A percentile compares a stretch with the other conserved stretches of the same genome.
These are phyloP conservation scores for Babylonia areolata DNA, from an alignment of 1,140 invertebrate species.

Conservation along the genomic window DNA sequence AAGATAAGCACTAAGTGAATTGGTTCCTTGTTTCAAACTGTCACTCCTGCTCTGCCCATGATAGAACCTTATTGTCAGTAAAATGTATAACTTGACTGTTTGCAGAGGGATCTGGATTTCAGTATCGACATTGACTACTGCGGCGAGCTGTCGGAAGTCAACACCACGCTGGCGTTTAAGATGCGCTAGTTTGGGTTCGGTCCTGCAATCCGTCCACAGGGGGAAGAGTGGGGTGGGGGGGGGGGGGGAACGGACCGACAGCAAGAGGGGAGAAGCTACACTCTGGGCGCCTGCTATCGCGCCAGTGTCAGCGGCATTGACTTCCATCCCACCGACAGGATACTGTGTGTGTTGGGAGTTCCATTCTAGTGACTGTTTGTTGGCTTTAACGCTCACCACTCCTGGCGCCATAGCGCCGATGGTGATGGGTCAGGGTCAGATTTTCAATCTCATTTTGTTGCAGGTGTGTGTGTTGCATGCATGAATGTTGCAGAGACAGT, in stretches of 20 bases:
- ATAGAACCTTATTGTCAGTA: too few species aligned
- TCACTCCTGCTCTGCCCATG: too few species aligned
- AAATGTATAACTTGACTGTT: conserved; percentile 30
- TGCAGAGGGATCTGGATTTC: conserved; percentile 94
- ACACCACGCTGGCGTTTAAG: conserved; percentile 93
- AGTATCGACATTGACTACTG: conserved; percentile 95
- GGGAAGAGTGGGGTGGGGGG: too few species aligned
- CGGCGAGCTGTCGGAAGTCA: conserved; percentile 93
- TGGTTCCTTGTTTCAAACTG: too few species aligned
- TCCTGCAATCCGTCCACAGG: background rate
- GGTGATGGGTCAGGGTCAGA: background rate
- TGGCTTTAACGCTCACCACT: background rate
- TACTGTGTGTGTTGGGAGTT: too few species aligned
- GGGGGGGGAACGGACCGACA: background rate
- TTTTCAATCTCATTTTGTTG: background rate
- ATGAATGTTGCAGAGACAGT: too few species aligned
- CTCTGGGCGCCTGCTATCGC: conserved; percentile 25
- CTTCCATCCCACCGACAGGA: background rate
- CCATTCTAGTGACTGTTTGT: background rate
- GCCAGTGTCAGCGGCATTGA: background rate
- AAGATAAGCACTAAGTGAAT: too few species aligned
- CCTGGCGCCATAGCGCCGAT: conserved; percentile 9
- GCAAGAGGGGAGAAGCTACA: background rate
- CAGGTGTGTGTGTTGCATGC: background rate
- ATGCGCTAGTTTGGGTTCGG: conserved; percentile 89